Evolutionary conservation across 1,140 invertebrate genomes (phyloP), one percentile per base, ranked within the genome.

Genomic region (Macrobrachium rosenbergii): DNA sequence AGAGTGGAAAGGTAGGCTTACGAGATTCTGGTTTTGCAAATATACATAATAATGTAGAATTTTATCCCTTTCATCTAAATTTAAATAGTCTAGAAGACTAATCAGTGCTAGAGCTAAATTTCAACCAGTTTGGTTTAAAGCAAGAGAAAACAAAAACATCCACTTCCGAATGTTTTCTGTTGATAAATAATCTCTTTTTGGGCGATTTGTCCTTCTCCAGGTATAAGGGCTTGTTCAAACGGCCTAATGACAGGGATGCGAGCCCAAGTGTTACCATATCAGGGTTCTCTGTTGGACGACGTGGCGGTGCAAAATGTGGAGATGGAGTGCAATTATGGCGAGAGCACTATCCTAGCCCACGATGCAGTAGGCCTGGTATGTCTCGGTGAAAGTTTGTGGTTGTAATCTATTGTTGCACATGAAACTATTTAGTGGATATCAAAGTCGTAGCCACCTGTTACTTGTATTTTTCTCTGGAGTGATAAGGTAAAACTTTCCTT

Each of bases 291-390:
- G 72, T 23, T 3, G 5, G 72, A 75, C 28, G 72, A 75, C 28
- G 72, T 75, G 72, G 72, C 72, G 16, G 72, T 75, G 28, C 72
- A 75, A 16, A 75, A 75, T 75, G 45, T 75, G 7, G n/a, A 75
- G 72, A 75, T 43, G 23, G 45, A 37, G 2, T 75, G 72, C 28
- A 52, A 52, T 12, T 52, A 52, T 8, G 52, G 52, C 52, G 52
- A 52, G 52, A 52, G 52, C 12, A 12, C 12, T 8, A 52, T 52
- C 12, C 52, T 10, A 12, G 52, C 52, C 52, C 52, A 52, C 7
- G 52, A 52, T 52, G 52, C 2, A 52, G 7, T 8, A 12, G 12
- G 12, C 7, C 8, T 2, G 52, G 52, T 52, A 52, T 52, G 7
- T 52, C 6, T 37, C 28, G 3, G 28, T 37, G 28, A 37, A 37